Conservation (phyloP, 2,797 vertebrate genomes). For the Mus minutoides region DNA sequence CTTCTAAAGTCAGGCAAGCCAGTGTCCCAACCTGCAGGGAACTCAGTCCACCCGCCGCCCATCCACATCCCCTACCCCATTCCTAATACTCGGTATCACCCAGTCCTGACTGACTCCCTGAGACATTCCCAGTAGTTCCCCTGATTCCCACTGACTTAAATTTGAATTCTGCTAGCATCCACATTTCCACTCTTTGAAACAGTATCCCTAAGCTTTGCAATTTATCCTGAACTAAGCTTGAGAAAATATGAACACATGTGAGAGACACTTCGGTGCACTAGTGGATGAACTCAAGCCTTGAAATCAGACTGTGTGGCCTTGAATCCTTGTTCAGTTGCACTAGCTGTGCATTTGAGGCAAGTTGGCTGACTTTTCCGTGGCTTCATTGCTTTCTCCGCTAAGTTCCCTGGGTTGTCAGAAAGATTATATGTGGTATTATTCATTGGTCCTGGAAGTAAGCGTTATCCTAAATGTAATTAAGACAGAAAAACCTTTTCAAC, state of each 20-base stretch:
- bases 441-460: neutral
- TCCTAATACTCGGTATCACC: neutral
- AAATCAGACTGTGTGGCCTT: neutral
- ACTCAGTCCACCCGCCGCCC: neutral
- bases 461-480: neutral
- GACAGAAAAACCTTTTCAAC: neutral
- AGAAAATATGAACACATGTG: neutral
- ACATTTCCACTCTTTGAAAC: neutral
- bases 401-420: neutral
- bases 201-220: neutral
- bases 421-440: neutral
- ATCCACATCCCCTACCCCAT: no score
- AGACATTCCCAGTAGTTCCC: neutral
- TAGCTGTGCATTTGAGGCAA: neutral
- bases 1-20: neutral
- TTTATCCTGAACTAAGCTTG: neutral
- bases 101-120: neutral
- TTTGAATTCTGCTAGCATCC: neutral
- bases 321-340: neutral
- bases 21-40: neutral
- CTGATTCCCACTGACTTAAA: neutral
- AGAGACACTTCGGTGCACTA: neutral
- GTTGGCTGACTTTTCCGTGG: neutral
- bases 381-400: conserved; percentile 4
- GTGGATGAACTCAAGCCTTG: neutral